These are phyloP conservation scores for Ptychodera flava DNA, from an alignment of 35 echinoderm and acorn worm genomes.

Conservation along the genomic window DNA sequence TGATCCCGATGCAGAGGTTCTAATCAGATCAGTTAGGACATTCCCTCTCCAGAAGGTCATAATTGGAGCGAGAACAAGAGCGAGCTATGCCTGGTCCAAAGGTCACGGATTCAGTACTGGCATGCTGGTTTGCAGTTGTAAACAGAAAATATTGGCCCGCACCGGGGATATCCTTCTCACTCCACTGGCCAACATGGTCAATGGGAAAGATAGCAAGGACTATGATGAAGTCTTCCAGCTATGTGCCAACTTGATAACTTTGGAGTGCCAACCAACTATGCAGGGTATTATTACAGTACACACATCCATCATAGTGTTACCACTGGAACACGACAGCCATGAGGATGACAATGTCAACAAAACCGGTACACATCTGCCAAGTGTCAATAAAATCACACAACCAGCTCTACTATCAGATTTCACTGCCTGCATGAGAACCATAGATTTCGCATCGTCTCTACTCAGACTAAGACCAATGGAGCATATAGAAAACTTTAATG, in stretches of 20 bases:
- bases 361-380: slow-evolving; percentile 12
- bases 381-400: slow-evolving; percentile 31
- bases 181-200: slow-evolving; percentile 79
- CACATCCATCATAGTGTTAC: slow-evolving; percentile 79
- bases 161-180: slow-evolving; percentile 69
- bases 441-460: neutral
- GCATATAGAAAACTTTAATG: neutral
- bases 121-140: slow-evolving; percentile 81
- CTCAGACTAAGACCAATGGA: neutral
- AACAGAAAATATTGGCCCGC: slow-evolving; percentile 85
- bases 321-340: slow-evolving; percentile 30
- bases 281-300: slow-evolving; percentile 94
- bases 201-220: slow-evolving; percentile 4
- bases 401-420: slow-evolving; percentile 3
- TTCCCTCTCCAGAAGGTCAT: slow-evolving; percentile 96
- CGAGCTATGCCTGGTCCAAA: slow-evolving; percentile 90
- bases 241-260: slow-evolving; percentile 64
- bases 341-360: neutral
- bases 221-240: slow-evolving; percentile 72
- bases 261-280: slow-evolving; percentile 86
- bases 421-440: neutral
- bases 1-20: slow-evolving; percentile 67
- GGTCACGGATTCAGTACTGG: slow-evolving; percentile 87
- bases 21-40: slow-evolving; percentile 69
- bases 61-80: slow-evolving; percentile 78